These are phyloP conservation scores for Sphaerodactylus townsendi DNA, from an alignment of 2,113 vertebrate genomes.

Conservation along the genomic window DNA sequence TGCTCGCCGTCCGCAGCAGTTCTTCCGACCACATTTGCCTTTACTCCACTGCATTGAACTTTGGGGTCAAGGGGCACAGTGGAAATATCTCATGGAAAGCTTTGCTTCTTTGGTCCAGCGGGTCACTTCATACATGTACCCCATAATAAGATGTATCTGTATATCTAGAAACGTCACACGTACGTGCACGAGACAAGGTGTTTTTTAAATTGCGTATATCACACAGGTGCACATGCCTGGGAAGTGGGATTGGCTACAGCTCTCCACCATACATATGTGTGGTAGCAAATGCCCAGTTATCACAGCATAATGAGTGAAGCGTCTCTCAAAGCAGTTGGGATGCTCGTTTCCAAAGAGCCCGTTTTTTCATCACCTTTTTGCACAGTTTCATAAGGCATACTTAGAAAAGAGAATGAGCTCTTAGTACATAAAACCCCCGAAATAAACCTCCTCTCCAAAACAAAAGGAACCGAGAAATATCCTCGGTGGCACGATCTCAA, in stretches of 20 bases:
- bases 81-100: constrained; percentile 30
- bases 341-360: neutral
- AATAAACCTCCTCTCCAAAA: neutral
- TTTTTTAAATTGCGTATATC: neutral
- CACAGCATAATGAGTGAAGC: neutral
- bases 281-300: neutral
- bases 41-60: constrained; percentile 56
- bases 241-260: neutral
- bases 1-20: constrained; percentile 41
- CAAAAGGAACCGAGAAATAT: neutral
- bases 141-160: neutral
- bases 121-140: neutral
- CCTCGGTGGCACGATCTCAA: neutral
- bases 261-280: neutral
- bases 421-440: neutral
- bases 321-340: neutral
- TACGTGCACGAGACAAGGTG: neutral
- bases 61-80: constrained; percentile 44
- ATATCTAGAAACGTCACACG: neutral
- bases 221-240: neutral
- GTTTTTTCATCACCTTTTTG: neutral
- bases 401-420: neutral
- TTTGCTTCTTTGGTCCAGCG: neutral
- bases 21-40: constrained; percentile 66
- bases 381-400: neutral